These are phyloP conservation scores for Mya arenaria DNA, from an alignment of 1,140 invertebrate genomes.

Conservation along the genomic window DNA sequence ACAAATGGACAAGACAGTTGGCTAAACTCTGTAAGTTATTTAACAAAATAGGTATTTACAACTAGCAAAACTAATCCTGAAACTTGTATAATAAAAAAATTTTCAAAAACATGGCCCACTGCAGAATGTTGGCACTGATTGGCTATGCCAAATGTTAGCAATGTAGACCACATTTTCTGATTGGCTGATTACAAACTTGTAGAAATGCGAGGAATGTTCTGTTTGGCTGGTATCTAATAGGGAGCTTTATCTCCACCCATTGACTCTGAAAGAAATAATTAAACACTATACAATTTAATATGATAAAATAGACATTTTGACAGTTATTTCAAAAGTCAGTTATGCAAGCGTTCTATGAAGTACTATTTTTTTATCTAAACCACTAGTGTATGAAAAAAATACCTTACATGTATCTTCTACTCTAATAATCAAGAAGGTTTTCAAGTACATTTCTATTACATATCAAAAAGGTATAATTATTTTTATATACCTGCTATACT, in stretches of 20 bases:
- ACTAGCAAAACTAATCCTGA: too few relatives aligned
- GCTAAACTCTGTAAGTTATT: too few relatives aligned
- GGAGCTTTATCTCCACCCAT: slow-evolving; percentile 2
- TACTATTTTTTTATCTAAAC: background rate
- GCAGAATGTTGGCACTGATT: too few relatives aligned
- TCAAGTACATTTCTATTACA: background rate
- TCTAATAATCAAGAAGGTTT: background rate
- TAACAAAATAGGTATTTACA: too few relatives aligned
- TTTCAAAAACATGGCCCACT: too few relatives aligned
- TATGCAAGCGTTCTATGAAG: background rate
- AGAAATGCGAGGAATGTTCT: background rate
- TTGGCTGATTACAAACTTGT: too few relatives aligned
- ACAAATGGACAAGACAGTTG: too few relatives aligned
- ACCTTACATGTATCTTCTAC: background rate
- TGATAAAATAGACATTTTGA: background rate
- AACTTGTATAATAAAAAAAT: too few relatives aligned
- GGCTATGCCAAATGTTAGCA: too few relatives aligned
- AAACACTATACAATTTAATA: background rate
- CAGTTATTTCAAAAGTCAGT: background rate
- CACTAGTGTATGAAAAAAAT: background rate
- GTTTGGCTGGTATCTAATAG: background rate
- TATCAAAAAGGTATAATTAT: too few relatives aligned
- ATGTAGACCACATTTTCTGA: too few relatives aligned
- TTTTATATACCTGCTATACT: too few relatives aligned
- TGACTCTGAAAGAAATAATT: background rate